A percentile compares a stretch with the other conserved stretches of the same genome.
Conservation (phyloP, 2,113 vertebrate species). For the Oncorhynchus nerka region DNA sequence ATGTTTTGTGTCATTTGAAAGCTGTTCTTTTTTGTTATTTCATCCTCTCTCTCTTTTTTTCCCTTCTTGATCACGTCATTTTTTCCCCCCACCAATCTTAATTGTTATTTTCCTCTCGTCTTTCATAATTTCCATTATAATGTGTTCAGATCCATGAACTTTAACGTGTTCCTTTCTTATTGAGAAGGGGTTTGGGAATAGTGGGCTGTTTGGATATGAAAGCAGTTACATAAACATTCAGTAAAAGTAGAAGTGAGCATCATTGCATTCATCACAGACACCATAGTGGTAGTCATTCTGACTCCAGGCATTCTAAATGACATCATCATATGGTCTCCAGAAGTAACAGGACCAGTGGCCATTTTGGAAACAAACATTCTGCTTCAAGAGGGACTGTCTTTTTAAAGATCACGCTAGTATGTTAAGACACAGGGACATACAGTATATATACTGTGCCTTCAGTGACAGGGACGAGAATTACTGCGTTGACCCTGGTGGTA, state of each 20-base stretch:
- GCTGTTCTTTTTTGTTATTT: slow-evolving; percentile 13
- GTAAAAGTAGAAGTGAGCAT: slow-evolving; percentile 11
- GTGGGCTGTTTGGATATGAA: neutral
- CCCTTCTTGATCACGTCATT: slow-evolving; percentile 23
- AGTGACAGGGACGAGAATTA: neutral
- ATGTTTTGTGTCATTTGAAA: slow-evolving; percentile 49
- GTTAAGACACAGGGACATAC: neutral
- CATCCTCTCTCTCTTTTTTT: slow-evolving; percentile 3
- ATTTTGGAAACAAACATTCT: neutral
- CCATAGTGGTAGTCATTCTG: neutral
- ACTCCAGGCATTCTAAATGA: neutral
- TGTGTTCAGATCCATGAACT: slow-evolving; percentile 47
- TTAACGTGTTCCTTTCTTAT: slow-evolving; percentile 61
- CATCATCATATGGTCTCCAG: neutral
- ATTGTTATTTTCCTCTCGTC: slow-evolving; percentile 23
- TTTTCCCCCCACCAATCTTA: slow-evolving; percentile 4
- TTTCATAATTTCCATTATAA: slow-evolving; percentile 41
- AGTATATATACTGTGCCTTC: neutral
- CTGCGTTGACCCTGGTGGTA: neutral
- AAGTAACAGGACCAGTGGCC: neutral
- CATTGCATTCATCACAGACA: neutral
- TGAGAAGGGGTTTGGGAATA: slow-evolving; percentile 49
- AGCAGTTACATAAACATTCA: slow-evolving; percentile 36
- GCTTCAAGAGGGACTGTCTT: neutral
- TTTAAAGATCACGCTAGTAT: neutral